Evolutionary conservation across 2,797 vertebrate genomes (phyloP), one percentile per base, ranked within the genome.

Genomic region (Labeo calbasu): DNA sequence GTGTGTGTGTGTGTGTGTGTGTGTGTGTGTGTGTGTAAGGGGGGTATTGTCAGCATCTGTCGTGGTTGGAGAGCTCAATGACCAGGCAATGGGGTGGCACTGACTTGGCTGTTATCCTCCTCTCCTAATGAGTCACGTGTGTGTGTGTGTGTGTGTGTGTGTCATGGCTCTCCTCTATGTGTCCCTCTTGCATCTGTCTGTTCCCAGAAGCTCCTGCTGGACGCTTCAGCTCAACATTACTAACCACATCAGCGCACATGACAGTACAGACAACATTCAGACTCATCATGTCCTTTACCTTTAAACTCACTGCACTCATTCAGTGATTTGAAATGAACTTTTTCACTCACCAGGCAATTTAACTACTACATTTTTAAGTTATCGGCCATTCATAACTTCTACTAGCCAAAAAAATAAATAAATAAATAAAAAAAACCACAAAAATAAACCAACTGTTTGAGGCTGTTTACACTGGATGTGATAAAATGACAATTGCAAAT

Each of bases 1-100:
- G 94, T 94, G 94, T 93, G 94, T 59, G 32, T 82, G 68, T 46
- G 81, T 92, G 93, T 93, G 94, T 94, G 92, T 93, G 93, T 93
- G 92, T 93, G 94, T 95, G 94, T 93, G 93, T 94, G 94, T 92
- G 94, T 94, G 94, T 94, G 94, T 93, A n/a, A 92, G 92, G 94
- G 95, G 93, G 95, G 96, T 95, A 96, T 96, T 93, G 94, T 96
- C 95, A 96, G 98, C 97, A 99, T 99, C 98, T 99, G 97, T 96
- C 95, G 96, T 95, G 96, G 96, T 98, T 97, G 96, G 97, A 98
- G 96, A 97, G 97, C 97, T 98, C 96, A 94, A 95, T 96, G 97
- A 95, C 93, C 97, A 97, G 97, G 97, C 97, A 98, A 98, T 99
- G 97, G 97, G 96, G 96, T 98, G 97, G 97, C 96, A 95, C 96